Evolutionary conservation across 2,888 invertebrate genomes (phyloP).

Genomic region (Rambutsinella grinnellia): DNA sequence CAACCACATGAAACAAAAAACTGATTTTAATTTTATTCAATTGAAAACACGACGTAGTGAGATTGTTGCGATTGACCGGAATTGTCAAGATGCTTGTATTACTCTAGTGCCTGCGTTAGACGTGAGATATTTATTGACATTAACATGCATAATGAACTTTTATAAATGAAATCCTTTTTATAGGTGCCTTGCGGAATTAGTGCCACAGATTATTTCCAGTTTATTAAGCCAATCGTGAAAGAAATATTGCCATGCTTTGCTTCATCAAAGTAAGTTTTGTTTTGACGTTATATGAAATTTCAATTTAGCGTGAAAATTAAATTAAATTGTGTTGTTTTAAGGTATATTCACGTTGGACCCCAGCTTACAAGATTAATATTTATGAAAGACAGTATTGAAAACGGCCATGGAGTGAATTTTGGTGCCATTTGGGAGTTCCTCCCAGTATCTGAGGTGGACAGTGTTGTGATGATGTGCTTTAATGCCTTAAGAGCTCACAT

Average conservation of each 20-base stretch:
- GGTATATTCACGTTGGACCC: conserved; percentile 74
- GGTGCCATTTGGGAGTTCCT: conserved; percentile 70
- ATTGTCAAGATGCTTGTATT: conserved; percentile 73
- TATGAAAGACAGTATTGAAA: conserved; percentile 69
- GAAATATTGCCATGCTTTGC: conserved; percentile 73
- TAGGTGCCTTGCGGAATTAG: conserved; percentile 68
- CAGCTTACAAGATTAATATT: conserved; percentile 73
- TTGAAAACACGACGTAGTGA: conserved; percentile 70
- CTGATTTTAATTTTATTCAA: background rate
- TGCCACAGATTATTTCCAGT: conserved; percentile 70
- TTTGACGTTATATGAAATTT: too few relatives aligned
- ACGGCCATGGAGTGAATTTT: conserved; percentile 58
- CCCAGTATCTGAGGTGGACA: conserved; percentile 69
- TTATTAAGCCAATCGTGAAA: conserved; percentile 73
- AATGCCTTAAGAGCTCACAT: conserved; percentile 70
- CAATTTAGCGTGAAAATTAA: background rate
- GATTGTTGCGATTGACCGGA: conserved; percentile 73
- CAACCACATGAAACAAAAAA: background rate
- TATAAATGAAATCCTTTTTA: too few relatives aligned
- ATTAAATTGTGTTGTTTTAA: conserved; percentile 57
- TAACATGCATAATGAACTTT: too few relatives aligned
- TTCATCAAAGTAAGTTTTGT: conserved; percentile 71
- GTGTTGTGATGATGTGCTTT: conserved; percentile 70
- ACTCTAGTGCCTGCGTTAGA: conserved; percentile 74
- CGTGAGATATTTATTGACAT: too few relatives aligned